These are phyloP conservation scores for Archegozetes longisetosus DNA, from an alignment of 1,140 invertebrate genomes.

Conservation along the genomic window DNA sequence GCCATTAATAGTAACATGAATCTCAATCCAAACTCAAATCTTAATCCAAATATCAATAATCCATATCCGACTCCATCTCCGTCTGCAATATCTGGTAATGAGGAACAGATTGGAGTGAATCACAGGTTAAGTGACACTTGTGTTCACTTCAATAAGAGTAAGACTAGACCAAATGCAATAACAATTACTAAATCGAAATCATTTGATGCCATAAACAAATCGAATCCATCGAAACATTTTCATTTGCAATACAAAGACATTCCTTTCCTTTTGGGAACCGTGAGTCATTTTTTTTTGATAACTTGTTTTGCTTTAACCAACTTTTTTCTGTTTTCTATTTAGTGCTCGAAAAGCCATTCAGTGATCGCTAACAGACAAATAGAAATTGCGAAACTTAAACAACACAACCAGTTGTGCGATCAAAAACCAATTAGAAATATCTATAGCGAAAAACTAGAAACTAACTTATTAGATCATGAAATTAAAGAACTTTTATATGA, in stretches of 20 bases:
- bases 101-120: background rate
- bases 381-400: background rate
- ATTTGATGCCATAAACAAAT: background rate
- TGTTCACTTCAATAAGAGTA: background rate
- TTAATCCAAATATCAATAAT: background rate
- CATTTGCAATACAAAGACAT: background rate
- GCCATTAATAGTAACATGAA: background rate
- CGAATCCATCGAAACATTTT: background rate
- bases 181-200: background rate
- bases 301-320: background rate
- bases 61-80: background rate
- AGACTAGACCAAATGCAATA: background rate
- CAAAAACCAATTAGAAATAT: background rate
- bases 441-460: background rate
- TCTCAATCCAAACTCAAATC: background rate
- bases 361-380: background rate
- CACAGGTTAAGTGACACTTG: background rate
- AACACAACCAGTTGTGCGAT: background rate
- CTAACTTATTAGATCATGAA: background rate
- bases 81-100: background rate
- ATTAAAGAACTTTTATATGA: background rate
- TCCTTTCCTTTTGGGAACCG: background rate
- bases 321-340: background rate
- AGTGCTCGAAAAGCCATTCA: background rate
- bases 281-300: background rate